Base-by-base conservation (phyloP, 2,888 invertebrate species). In the Subacronicta megacephala region DNA sequence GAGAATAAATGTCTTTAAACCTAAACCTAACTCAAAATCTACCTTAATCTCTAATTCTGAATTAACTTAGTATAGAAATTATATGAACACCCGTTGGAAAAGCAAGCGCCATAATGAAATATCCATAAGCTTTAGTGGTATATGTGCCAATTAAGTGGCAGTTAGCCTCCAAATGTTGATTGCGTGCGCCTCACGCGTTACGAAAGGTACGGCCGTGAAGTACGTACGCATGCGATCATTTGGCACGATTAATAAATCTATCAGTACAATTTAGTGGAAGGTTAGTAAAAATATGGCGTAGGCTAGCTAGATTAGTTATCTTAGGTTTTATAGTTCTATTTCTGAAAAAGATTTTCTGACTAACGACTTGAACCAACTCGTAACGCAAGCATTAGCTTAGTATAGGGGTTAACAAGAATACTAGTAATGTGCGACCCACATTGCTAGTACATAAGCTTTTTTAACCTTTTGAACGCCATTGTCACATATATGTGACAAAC, bases 141-240 rank as follows among this genome's bases (percentile, higher is more conserved):
- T 68, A 73, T 76, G 74, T 64, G 58, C 62, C 74, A 75, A 75
- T 75, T 75, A 76, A 57, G 55, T 58, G 38, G 37, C 46, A 70
- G 69, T 55, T 51, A 44, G 55, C 61, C 44, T 60, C 63, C 66
- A 69, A 74, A 70, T 73, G 70, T 66, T 76, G 74, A 75, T 75
- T 76, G 74, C 77, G 71, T 76, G 77, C 63, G 60, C 60, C 66
- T 54, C 60, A 52, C 51, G 63, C 61, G 66, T 72, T 63, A 56
- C 20, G 7, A 15, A 49, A 41, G 51, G 41, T 42, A 47, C 33
- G 40, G 16, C 26, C 5, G 33, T 55, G 49, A n/a, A 45, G 63
- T 42, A 38, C 31, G 17, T 26, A 55, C 55, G 49, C 51, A 44
- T 58, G 57, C 60, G 43, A 70, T 57, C 57, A 43, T 67, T 53